phyloP scores from a whole-genome alignment of 2,888 invertebrate species.

The Nemoura dubitans region DNA sequence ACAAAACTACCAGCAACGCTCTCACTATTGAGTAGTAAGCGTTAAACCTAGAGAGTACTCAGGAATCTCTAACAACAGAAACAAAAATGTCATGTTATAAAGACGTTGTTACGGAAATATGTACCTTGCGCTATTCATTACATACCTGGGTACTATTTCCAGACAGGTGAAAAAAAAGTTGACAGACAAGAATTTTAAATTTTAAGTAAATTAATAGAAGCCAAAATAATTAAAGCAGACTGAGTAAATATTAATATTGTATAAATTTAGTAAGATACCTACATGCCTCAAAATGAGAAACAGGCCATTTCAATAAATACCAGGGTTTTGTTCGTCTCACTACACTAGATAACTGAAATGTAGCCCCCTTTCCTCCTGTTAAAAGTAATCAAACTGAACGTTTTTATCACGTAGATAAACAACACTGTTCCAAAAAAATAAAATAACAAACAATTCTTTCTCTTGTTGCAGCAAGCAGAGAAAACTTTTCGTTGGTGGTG shows the following conservation, averaged over 20 bases:
- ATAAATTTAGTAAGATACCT: constrained; percentile 3
- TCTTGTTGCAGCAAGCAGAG: not conserved
- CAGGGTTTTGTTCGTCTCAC: not conserved
- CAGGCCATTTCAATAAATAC: not conserved
- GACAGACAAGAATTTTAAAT: not conserved
- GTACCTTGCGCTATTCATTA: not conserved
- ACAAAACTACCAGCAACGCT: not conserved
- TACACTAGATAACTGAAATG: not conserved
- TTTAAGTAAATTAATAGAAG: not conserved
- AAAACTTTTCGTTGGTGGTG: not conserved
- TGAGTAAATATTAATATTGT: not conserved
- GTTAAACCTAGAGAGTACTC: not conserved
- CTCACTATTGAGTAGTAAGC: not conserved
- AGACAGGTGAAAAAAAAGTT: not conserved
- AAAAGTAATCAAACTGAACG: not conserved
- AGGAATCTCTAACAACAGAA: not conserved
- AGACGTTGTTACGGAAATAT: not conserved
- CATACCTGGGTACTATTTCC: not conserved
- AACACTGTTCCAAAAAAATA: not conserved
- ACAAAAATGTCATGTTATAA: not conserved
- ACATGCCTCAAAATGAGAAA: not conserved
- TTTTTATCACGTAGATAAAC: not conserved
- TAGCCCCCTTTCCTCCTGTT: not conserved
- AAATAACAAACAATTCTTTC: not conserved
- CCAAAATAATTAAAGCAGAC: constrained; percentile 12